These are phyloP conservation scores for Crambe crambe DNA, from an alignment of 37 sponge, comb jelly and placozoan species.

Conservation along the genomic window DNA sequence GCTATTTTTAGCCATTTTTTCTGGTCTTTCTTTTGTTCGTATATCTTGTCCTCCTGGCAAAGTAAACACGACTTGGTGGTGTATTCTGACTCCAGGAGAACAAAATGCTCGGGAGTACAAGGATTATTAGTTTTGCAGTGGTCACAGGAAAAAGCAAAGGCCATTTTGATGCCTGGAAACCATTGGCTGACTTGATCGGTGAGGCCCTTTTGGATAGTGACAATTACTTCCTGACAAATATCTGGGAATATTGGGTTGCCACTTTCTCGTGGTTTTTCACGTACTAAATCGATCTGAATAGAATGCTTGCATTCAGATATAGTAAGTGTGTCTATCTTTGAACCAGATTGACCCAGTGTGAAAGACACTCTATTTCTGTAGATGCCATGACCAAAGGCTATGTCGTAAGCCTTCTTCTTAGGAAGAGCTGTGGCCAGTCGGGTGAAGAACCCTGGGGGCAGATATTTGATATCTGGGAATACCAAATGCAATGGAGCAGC, in stretches of 20 bases:
- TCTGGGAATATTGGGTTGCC: not conserved
- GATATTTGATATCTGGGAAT: conserved; percentile 25
- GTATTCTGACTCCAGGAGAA: not conserved
- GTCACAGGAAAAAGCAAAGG: not conserved
- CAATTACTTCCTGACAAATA: conserved; percentile 4
- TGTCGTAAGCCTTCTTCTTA: not conserved
- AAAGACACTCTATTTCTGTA: conserved; percentile 31
- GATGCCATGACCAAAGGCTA: conserved; percentile 19
- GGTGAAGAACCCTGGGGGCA: conserved; percentile 60
- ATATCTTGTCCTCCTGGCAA: not conserved
- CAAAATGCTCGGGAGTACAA: not conserved
- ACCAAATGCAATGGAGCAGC: conserved; percentile 32
- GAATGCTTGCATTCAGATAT: not conserved
- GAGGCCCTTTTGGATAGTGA: not conserved
- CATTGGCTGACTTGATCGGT: not conserved
- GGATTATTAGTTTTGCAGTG: too few species aligned
- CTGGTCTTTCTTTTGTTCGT: not conserved
- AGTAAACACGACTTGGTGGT: not conserved
- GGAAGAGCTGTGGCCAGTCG: conserved; percentile 35
- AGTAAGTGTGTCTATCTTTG: conserved; percentile 23
- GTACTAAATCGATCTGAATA: conserved; percentile 22
- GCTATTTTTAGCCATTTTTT: conserved; percentile 2
- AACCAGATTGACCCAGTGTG: conserved; percentile 11
- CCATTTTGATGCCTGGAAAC: conserved; percentile 20
- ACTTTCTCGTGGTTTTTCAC: not conserved